These are phyloP conservation scores for Colistium nudipinnis DNA, from an alignment of 2,113 vertebrate genomes.

Conservation along the genomic window DNA sequence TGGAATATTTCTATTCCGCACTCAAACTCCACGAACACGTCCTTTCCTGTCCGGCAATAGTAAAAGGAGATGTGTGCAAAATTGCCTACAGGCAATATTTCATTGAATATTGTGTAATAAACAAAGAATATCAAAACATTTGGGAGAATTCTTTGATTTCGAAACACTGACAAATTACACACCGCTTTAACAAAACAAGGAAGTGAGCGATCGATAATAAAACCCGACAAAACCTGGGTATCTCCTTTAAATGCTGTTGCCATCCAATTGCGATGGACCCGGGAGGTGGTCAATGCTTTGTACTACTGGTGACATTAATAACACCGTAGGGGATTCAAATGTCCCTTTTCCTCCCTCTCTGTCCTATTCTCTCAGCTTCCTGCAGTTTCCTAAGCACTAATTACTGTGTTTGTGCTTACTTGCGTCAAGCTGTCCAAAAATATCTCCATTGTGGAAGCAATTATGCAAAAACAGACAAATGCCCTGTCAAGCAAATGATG, in stretches of 20 bases:
- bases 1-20: not conserved
- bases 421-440: slow-evolving; percentile 78
- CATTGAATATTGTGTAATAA: not conserved
- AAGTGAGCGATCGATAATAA: slow-evolving; percentile 28
- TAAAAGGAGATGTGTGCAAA: too few species aligned
- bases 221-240: slow-evolving; percentile 7
- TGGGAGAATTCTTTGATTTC: not conserved
- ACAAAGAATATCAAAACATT: not conserved
- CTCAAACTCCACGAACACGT: not conserved
- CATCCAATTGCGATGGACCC: slow-evolving; percentile 10
- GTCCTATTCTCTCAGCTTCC: slow-evolving; percentile 52
- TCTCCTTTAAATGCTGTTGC: slow-evolving; percentile 28
- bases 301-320: slow-evolving; percentile 72
- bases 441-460: slow-evolving; percentile 70
- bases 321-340: slow-evolving; percentile 63
- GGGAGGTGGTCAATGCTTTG: slow-evolving; percentile 64
- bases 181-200: too few species aligned
- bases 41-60: too few species aligned
- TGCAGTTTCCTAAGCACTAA: slow-evolving; percentile 71
- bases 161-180: too few species aligned
- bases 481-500: slow-evolving; percentile 44
- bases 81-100: too few species aligned
- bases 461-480: slow-evolving; percentile 68
- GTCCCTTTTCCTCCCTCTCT: slow-evolving; percentile 51
- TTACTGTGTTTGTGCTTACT: slow-evolving; percentile 77